Conservation (phyloP, 1,140 invertebrate species). For the Apis laboriosa region DNA sequence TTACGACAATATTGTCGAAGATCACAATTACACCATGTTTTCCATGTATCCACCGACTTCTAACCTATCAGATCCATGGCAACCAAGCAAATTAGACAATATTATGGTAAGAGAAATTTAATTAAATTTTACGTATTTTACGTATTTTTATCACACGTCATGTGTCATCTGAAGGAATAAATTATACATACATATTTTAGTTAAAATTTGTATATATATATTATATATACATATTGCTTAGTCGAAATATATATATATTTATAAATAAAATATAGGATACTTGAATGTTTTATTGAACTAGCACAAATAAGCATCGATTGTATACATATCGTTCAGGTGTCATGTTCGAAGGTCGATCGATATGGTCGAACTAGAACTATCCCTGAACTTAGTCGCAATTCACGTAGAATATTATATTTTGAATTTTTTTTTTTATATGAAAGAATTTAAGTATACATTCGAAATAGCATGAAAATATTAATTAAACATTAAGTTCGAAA, state of each 20-base stretch:
- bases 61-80: constrained; percentile 59
- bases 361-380: constrained; percentile 35
- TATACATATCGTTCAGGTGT: constrained; percentile 42
- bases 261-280: background rate
- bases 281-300: background rate
- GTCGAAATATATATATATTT: background rate
- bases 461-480: background rate
- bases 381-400: constrained; percentile 18
- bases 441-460: too few relatives aligned
- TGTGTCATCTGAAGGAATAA: background rate
- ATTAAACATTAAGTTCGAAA: background rate
- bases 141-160: background rate
- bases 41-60: constrained; percentile 69
- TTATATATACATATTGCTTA: background rate
- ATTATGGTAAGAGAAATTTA: constrained; percentile 60
- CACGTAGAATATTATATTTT: background rate
- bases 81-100: constrained; percentile 67
- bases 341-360: constrained; percentile 57
- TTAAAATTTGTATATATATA: background rate
- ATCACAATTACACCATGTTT: constrained; percentile 71
- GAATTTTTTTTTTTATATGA: background rate
- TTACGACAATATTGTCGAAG: constrained; percentile 70
- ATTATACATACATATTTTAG: too few relatives aligned
- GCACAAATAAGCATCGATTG: constrained; percentile 38
- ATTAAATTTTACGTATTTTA: background rate